phyloP scores from a whole-genome alignment of 2,797 vertebrate genomes.

The Karalla daura region DNA sequence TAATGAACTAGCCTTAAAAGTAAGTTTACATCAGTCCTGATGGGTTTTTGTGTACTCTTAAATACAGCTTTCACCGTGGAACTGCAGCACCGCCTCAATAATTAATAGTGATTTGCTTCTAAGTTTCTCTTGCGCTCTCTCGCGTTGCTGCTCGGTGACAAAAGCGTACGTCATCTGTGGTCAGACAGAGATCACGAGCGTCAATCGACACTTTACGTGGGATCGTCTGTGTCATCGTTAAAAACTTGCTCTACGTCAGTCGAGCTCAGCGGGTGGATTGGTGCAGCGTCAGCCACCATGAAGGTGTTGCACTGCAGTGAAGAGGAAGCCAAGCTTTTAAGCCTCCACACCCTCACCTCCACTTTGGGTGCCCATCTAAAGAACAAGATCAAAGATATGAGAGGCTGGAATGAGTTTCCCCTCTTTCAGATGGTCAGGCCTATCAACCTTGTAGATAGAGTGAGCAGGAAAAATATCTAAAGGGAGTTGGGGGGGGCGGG shows the following conservation, averaged over 20 bases:
- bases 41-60: constrained; percentile 10
- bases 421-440: neutral
- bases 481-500: neutral
- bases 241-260: neutral
- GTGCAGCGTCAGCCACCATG: neutral
- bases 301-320: neutral
- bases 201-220: neutral
- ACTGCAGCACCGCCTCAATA: neutral
- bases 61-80: neutral
- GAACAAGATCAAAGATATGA: neutral
- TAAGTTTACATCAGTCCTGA: neutral
- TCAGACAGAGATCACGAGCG: neutral
- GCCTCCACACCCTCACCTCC: neutral
- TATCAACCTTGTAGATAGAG: neutral
- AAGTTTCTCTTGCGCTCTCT: neutral
- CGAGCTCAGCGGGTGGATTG: neutral
- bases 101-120: neutral
- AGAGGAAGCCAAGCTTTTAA: neutral
- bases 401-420: neutral
- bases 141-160: neutral
- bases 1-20: constrained; percentile 36
- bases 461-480: neutral
- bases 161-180: no score
- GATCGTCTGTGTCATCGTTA: neutral
- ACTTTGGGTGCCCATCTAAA: neutral